A percentile compares a stretch with the other conserved stretches of the same genome.
phyloP scores from a whole-genome alignment of 2,888 invertebrate species.

The Colostygia pectinataria region DNA sequence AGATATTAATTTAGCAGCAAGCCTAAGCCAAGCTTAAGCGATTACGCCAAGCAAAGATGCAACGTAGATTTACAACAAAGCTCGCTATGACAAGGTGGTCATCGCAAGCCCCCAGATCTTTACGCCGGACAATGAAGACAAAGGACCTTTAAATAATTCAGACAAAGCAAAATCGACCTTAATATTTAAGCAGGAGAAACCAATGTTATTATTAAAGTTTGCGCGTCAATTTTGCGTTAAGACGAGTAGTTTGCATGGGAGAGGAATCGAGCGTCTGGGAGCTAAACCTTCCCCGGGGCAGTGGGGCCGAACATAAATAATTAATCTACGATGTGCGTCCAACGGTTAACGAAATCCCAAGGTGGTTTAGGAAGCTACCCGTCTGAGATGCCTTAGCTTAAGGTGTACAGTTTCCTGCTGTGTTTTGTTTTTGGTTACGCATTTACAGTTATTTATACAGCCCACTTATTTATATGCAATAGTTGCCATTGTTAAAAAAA shows the following conservation, averaged over 20 bases:
- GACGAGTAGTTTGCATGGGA: constrained; percentile 79
- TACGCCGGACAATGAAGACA: constrained; percentile 76
- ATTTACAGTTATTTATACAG: no score
- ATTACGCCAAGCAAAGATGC: constrained; percentile 77
- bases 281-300: constrained; percentile 72
- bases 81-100: constrained; percentile 81
- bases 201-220: constrained; percentile 75
- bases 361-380: constrained; percentile 58
- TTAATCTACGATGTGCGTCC: constrained; percentile 79
- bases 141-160: constrained; percentile 79
- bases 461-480: no score
- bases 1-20: constrained; percentile 70
- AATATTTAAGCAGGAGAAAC: constrained; percentile 59
- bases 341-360: constrained; percentile 71
- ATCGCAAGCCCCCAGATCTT: constrained; percentile 77
- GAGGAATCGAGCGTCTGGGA: constrained; percentile 77
- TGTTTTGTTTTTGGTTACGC: constrained; percentile 21
- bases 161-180: constrained; percentile 71
- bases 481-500: no score
- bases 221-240: constrained; percentile 73
- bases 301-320: constrained; percentile 76
- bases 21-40: constrained; percentile 65
- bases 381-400: constrained; percentile 43
- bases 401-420: constrained; percentile 42
- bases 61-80: constrained; percentile 78